phyloP scores from a whole-genome alignment of 2,888 invertebrate genomes.

The Cheilosia urbana region DNA sequence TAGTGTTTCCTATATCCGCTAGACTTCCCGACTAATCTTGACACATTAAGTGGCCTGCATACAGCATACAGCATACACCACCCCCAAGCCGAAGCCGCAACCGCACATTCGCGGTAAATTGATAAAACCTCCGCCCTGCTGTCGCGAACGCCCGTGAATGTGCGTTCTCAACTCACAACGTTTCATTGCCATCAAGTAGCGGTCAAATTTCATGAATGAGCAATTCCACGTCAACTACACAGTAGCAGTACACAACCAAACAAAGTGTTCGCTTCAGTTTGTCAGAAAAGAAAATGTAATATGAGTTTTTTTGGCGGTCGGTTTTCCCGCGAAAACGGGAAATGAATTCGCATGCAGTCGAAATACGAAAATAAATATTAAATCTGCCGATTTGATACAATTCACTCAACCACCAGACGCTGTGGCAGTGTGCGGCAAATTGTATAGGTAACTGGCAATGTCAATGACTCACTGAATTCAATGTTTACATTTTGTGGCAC shows the following conservation, averaged over 20 bases:
- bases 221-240: background rate
- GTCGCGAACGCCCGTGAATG: background rate
- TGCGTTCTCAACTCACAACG: conserved; percentile 9
- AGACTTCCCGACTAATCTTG: background rate
- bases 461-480: conserved; percentile 63
- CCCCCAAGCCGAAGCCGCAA: background rate
- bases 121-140: background rate
- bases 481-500: conserved; percentile 58
- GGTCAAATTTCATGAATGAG: conserved; percentile 54
- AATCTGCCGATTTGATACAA: conserved; percentile 30
- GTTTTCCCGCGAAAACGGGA: conserved; percentile 61
- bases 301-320: conserved; percentile 58
- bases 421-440: background rate
- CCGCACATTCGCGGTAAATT: background rate
- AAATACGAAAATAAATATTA: conserved; percentile 29
- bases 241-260: background rate
- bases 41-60: background rate
- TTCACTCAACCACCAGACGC: conserved; percentile 27
- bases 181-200: conserved; percentile 37
- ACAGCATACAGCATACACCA: too few species aligned
- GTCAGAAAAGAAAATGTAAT: conserved; percentile 48
- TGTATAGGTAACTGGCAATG: conserved; percentile 43
- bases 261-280: background rate
- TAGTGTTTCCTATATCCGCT: background rate
- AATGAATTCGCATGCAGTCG: conserved; percentile 59